Percentiles rank a stretch among this genome's conserved stretches.
phyloP scores from a whole-genome alignment of 2,888 invertebrate species.

The Machimus rusticus region DNA sequence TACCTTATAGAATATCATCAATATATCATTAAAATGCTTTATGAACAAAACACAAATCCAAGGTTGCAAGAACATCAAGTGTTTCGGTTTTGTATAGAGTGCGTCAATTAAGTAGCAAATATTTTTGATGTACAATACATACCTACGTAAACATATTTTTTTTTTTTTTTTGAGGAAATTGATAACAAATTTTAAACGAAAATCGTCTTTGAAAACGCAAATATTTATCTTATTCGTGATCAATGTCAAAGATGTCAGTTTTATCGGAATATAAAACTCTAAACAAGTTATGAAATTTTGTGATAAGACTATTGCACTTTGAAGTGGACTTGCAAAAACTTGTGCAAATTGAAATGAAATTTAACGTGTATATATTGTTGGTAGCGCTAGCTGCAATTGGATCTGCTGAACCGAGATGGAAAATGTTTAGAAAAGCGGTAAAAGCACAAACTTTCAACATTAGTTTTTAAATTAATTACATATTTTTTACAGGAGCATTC shows the following conservation, averaged over 20 bases:
- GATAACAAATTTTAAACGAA: neutral
- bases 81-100: neutral
- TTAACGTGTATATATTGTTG: neutral
- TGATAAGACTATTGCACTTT: neutral
- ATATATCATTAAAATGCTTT: neutral
- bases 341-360: neutral
- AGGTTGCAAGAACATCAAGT: neutral
- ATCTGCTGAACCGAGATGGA: neutral
- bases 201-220: neutral
- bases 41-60: neutral
- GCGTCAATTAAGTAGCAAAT: neutral
- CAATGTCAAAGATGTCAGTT: neutral
- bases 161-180: neutral
- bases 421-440: neutral
- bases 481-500: neutral
- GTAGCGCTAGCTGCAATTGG: neutral
- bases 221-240: neutral
- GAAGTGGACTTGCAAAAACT: neutral
- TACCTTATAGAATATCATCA: neutral
- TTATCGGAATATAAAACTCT: neutral
- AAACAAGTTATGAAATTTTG: neutral
- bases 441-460: neutral
- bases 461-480: neutral
- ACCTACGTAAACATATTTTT: neutral
- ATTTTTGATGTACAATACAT: neutral